phyloP scores from a whole-genome alignment of 2,113 vertebrate genomes.

The Ceyx cyanopectus region DNA sequence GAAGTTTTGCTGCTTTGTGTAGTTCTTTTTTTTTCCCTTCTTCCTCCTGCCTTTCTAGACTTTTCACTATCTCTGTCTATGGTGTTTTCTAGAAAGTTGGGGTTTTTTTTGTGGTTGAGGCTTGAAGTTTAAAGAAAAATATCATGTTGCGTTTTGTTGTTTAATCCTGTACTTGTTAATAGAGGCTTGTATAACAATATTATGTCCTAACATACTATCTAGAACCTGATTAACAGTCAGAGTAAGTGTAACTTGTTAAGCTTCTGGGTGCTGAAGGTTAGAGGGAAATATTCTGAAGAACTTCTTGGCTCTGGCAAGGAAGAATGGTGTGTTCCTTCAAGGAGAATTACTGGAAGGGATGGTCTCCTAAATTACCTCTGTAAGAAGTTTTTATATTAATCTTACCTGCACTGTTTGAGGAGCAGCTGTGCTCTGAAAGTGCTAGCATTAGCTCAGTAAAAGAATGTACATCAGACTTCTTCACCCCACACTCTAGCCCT shows the following conservation, averaged over 20 bases:
- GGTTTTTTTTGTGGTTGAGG: neutral
- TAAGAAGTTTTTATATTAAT: neutral
- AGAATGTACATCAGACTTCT: neutral
- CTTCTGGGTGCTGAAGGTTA: fast-evolving
- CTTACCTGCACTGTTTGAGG: neutral
- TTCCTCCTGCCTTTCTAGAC: neutral
- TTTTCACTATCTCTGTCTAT: neutral
- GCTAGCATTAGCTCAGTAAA: neutral
- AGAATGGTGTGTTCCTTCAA: neutral
- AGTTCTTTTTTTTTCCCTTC: neutral
- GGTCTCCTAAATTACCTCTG: neutral
- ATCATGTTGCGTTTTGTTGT: neutral
- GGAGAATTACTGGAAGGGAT: neutral
- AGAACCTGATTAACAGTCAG: neutral
- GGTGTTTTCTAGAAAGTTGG: neutral
- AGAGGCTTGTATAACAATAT: neutral
- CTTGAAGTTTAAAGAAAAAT: neutral
- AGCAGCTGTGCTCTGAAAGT: neutral
- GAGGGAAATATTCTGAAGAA: neutral
- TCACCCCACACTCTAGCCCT: fast-evolving
- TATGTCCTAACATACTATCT: neutral
- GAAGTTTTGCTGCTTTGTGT: neutral
- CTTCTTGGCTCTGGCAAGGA: neutral
- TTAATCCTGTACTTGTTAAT: neutral
- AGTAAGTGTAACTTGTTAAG: neutral